phyloP scores from a whole-genome alignment of 2,888 invertebrate genomes.

The Tortrix viridana region DNA sequence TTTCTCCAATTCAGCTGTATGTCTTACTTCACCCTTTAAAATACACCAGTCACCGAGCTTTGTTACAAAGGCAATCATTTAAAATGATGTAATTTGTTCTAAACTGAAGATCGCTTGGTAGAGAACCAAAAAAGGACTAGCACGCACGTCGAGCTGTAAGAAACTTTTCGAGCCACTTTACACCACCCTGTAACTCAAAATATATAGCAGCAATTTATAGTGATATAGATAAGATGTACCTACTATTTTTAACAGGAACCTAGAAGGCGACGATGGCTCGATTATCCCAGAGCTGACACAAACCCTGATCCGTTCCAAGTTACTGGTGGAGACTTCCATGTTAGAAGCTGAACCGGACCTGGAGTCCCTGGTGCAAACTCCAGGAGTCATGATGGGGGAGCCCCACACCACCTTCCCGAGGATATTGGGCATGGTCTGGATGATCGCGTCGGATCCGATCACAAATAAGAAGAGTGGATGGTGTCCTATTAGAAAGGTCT shows the following conservation, averaged over 20 bases:
- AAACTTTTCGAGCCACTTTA: too few relatives aligned
- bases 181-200: too few relatives aligned
- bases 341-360: slow-evolving; percentile 23
- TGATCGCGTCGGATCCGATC: slow-evolving; percentile 20
- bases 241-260: slow-evolving; percentile 13
- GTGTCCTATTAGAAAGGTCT: slow-evolving; percentile 26
- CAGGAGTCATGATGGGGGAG: slow-evolving; percentile 24
- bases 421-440: slow-evolving; percentile 20
- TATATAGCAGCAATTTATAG: too few relatives aligned
- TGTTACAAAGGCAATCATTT: too few relatives aligned
- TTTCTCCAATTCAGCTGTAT: too few relatives aligned
- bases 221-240: too few relatives aligned
- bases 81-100: too few relatives aligned
- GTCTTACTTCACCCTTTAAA: too few relatives aligned
- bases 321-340: slow-evolving; percentile 6
- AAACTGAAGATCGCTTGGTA: too few relatives aligned
- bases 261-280: slow-evolving; percentile 18
- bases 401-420: slow-evolving; percentile 28
- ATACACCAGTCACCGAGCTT: too few relatives aligned
- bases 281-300: slow-evolving; percentile 18
- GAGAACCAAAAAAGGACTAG: too few relatives aligned
- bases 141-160: too few relatives aligned
- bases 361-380: slow-evolving; percentile 16
- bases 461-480: slow-evolving; percentile 22
- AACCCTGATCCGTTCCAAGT: slow-evolving; percentile 4